Conservation (phyloP, 1,140 invertebrate genomes). For the Drosophila watanabei region DNA sequence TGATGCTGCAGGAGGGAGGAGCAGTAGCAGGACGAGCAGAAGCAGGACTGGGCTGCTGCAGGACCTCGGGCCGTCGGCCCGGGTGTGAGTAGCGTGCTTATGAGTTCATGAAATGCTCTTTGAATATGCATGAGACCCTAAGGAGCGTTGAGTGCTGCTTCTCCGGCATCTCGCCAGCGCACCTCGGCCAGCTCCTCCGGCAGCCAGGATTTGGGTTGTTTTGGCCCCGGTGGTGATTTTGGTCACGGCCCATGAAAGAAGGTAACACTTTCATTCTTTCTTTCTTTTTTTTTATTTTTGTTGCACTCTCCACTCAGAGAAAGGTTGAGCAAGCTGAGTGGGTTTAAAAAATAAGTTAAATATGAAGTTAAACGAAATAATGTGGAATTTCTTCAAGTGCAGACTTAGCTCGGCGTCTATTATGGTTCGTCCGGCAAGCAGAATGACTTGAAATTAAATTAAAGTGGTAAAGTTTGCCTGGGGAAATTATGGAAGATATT, state of each 20-base stretch:
- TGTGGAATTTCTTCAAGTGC: slow-evolving; percentile 8
- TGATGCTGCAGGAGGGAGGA: neutral
- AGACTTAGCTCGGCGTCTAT: neutral
- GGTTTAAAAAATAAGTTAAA: neutral
- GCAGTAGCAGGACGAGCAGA: neutral
- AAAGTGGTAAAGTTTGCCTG: slow-evolving; percentile 60
- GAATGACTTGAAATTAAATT: slow-evolving; percentile 74
- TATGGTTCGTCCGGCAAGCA: slow-evolving; percentile 10
- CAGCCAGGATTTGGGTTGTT: slow-evolving; percentile 33
- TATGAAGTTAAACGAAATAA: too few species aligned
- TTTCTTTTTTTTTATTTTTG: slow-evolving; percentile 19
- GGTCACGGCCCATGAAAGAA: slow-evolving; percentile 42
- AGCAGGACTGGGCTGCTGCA: slow-evolving; percentile 3
- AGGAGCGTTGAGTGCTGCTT: slow-evolving; percentile 74
- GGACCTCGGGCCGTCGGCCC: slow-evolving; percentile 22
- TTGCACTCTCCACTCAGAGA: slow-evolving; percentile 6
- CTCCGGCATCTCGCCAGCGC: slow-evolving; percentile 28
- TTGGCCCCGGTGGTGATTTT: slow-evolving; percentile 47
- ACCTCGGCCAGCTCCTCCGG: slow-evolving; percentile 1
- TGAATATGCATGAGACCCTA: slow-evolving; percentile 82
- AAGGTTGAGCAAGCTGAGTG: neutral
- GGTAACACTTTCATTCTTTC: slow-evolving; percentile 33
- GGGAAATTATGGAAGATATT: slow-evolving; percentile 56
- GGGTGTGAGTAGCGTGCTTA: slow-evolving; percentile 74
- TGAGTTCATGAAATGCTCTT: slow-evolving; percentile 82